phyloP scores from a whole-genome alignment of 2,113 vertebrate genomes.

The Lichenostomus cassidix region DNA sequence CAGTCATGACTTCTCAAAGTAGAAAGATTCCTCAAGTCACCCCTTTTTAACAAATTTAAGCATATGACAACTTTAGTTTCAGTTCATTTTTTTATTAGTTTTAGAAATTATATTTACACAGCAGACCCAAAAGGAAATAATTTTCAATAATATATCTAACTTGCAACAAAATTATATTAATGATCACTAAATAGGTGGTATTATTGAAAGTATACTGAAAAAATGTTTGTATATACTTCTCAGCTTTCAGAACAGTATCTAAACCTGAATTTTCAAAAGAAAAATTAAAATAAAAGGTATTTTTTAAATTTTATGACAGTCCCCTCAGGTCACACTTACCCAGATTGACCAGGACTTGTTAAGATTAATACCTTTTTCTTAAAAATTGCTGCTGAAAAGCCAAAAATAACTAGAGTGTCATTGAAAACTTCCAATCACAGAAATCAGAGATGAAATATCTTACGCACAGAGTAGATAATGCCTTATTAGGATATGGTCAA shows the following conservation, averaged over 20 bases:
- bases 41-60: neutral
- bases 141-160: neutral
- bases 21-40: neutral
- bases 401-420: neutral
- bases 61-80: neutral
- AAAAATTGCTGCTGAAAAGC: neutral
- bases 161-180: neutral
- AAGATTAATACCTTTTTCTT: neutral
- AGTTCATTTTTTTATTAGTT: neutral
- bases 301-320: neutral
- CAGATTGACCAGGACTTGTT: neutral
- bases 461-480: neutral
- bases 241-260: neutral
- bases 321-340: neutral
- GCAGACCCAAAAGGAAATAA: neutral
- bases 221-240: neutral
- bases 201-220: neutral
- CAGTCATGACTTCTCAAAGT: neutral
- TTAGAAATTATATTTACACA: neutral
- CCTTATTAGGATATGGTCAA: neutral
- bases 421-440: neutral
- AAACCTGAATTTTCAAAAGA: neutral
- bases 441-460: neutral
- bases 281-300: neutral
- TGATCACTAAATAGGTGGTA: neutral